Percentiles rank a stretch among this genome's conserved stretches.
Evolutionary conservation across 1,140 invertebrate species (phyloP).

Genomic region (Anoplolepis gracilipes): DNA sequence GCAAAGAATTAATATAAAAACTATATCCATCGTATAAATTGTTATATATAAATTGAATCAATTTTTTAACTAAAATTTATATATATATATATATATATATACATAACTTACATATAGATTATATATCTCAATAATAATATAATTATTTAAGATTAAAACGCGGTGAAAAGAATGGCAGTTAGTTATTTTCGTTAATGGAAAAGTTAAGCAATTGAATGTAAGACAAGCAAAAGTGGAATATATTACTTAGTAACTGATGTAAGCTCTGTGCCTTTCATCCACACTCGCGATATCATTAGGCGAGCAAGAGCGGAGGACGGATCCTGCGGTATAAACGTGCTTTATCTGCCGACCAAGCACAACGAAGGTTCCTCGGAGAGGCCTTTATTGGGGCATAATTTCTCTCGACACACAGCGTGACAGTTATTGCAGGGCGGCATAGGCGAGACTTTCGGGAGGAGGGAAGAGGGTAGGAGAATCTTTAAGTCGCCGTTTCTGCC

Average conservation of each 20-base stretch:
- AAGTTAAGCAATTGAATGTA: neutral
- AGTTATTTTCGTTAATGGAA: neutral
- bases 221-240: neutral
- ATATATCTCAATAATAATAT: neutral
- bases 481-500: slow-evolving; percentile 64
- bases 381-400: slow-evolving; percentile 81
- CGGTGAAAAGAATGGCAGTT: neutral
- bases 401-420: slow-evolving; percentile 76
- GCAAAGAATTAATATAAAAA: neutral
- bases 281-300: slow-evolving; percentile 13
- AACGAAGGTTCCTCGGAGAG: slow-evolving; percentile 40
- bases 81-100: neutral
- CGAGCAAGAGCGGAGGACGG: neutral
- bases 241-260: neutral
- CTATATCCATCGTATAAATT: too few relatives aligned
- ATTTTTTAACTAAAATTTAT: neutral
- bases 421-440: slow-evolving; percentile 76
- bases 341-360: slow-evolving; percentile 50
- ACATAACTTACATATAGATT: too few relatives aligned
- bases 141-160: neutral
- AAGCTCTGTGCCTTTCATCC: slow-evolving; percentile 7
- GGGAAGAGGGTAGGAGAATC: slow-evolving; percentile 34
- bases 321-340: slow-evolving; percentile 46
- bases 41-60: neutral
- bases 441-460: slow-evolving; percentile 67